Conservation (phyloP, 2,113 vertebrate genomes). For the Lophius piscatorius region DNA sequence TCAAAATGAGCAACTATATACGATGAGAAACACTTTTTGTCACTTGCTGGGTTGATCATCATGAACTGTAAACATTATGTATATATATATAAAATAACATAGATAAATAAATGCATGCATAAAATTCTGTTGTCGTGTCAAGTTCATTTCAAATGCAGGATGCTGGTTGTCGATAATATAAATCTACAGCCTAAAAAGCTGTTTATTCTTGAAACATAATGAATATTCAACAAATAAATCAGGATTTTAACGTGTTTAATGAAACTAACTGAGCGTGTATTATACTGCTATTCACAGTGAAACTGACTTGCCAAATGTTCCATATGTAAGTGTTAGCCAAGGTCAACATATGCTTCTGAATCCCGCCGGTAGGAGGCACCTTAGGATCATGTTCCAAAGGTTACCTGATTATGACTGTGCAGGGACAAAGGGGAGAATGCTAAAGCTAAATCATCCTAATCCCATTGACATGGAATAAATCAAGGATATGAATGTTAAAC, state of each 20-base stretch:
- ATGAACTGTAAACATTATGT: slow-evolving; percentile 44
- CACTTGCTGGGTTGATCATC: slow-evolving; percentile 27
- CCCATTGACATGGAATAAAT: too few relatives aligned
- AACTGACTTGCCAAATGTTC: background rate
- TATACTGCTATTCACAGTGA: background rate
- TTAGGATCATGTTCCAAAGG: background rate
- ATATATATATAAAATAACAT: slow-evolving; percentile 16
- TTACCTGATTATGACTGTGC: background rate
- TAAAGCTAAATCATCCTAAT: too few relatives aligned
- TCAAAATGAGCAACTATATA: slow-evolving; percentile 30
- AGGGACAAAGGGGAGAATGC: background rate
- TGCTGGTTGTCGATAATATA: background rate
- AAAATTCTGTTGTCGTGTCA: slow-evolving; percentile 11
- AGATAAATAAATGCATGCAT: slow-evolving; percentile 56
- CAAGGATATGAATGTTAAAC: too few relatives aligned
- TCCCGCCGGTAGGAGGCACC: background rate
- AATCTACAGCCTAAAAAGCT: background rate
- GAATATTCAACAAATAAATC: background rate
- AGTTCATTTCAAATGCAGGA: slow-evolving; percentile 1
- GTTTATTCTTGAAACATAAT: background rate
- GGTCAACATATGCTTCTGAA: too few relatives aligned
- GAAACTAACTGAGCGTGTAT: background rate
- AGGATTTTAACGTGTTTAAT: background rate
- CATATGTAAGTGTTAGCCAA: background rate
- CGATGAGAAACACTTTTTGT: slow-evolving; percentile 20